Conservation (phyloP, 2,797 vertebrate genomes). For the Glyptemys insculpta region DNA sequence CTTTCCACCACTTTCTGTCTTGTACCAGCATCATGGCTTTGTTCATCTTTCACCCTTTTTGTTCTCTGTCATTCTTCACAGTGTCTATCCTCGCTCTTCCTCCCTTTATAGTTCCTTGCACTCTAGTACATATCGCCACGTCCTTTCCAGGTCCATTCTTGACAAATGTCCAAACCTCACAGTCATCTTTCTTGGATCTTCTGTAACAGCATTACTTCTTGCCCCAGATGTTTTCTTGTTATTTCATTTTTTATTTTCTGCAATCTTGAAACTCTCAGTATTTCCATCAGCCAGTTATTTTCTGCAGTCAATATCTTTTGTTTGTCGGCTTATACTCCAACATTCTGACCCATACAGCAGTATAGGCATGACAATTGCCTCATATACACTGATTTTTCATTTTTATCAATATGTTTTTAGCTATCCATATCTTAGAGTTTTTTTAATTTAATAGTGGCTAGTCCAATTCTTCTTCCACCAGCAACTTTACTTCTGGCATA, state of each 20-base stretch:
- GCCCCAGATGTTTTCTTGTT: not conserved
- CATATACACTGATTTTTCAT: not conserved
- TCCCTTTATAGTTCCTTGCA: not conserved
- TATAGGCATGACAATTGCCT: not conserved
- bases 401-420: not conserved
- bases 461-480: not conserved
- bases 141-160: not conserved
- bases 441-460: not conserved
- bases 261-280: not conserved
- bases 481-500: not conserved
- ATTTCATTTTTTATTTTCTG: not conserved
- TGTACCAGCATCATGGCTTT: not conserved
- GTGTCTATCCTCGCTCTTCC: not conserved
- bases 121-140: not conserved
- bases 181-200: not conserved
- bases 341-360: not conserved
- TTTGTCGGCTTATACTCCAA: not conserved
- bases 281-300: not conserved
- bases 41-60: not conserved
- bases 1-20: not conserved
- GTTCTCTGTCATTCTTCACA: not conserved
- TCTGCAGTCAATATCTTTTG: not conserved
- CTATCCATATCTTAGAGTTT: not conserved
- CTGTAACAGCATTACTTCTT: not conserved
- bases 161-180: not conserved